Evolutionary conservation across 2,113 vertebrate genomes (phyloP).

Genomic region (Pterophyllum scalare): DNA sequence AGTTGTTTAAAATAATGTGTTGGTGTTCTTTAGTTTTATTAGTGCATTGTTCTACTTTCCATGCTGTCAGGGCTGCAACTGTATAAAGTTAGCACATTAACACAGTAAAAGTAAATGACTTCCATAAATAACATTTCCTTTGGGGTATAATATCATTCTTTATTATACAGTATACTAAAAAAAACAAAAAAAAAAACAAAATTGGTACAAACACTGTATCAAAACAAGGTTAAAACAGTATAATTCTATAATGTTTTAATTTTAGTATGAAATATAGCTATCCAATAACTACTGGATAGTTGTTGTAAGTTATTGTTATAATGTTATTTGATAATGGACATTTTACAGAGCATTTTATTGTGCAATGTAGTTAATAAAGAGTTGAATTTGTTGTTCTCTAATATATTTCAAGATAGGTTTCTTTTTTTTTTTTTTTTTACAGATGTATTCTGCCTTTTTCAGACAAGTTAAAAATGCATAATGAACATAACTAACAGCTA

Average conservation of each 20-base stretch:
- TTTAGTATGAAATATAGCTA: background rate
- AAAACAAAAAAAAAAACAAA: no score
- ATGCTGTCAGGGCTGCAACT: background rate
- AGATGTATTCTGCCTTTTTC: background rate
- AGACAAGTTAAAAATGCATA: background rate
- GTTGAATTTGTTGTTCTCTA: background rate
- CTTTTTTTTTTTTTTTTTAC: background rate
- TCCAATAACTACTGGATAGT: background rate
- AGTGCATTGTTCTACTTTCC: background rate
- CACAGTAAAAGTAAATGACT: background rate
- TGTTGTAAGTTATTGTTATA: background rate
- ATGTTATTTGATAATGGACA: background rate
- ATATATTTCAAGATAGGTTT: background rate
- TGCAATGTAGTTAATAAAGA: background rate
- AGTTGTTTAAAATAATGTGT: background rate
- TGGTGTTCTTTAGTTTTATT: background rate
- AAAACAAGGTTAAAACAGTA: background rate
- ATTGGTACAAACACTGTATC: no score
- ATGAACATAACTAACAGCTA: background rate
- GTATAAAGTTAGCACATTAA: background rate
- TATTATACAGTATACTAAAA: no score
- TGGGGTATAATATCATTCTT: background rate
- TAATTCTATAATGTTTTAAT: background rate
- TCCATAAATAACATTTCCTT: background rate
- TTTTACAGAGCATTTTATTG: background rate